Evolutionary conservation across 2,888 invertebrate genomes (phyloP), one percentile per base, ranked within the genome.

Genomic region (Branchipolynoe longqiensis): DNA sequence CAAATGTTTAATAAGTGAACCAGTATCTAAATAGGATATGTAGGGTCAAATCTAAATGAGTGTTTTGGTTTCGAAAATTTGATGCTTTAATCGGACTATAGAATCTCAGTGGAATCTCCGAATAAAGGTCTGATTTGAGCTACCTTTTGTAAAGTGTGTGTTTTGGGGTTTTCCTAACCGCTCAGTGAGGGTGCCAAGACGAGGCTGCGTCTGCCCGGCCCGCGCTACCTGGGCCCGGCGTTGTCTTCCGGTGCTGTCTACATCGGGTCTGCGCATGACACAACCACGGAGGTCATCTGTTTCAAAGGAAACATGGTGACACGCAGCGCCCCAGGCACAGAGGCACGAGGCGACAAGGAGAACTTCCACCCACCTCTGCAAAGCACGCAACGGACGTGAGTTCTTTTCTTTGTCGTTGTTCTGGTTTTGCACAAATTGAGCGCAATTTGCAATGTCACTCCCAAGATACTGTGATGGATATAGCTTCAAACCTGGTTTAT

Each of bases 201-300:
- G 8, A 88, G 90, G 3, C 83, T 92, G n/a, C 91, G 91, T 74
- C 87, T 93, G 18, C 90, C 90, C 38, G 90, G 90, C 40, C 92
- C 92, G 1, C 90, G 91, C 33, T 92, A 90, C 87, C 90, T 92
- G 36, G 92, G 93, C n/a, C 87, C 89, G 81, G 93, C 91, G 28
- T 87, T 90, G 41, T 89, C 88, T 62, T 83, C 87, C 12, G 92
- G 90, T n/a, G 89, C 92, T 6, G 91, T 94, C 36, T 93, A 92
- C 84, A 89, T 94, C 3, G 91, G 91, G 0, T 90, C 92, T 18
- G 88, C 89, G 48, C 89, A 90, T 40, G 90, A 90, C 31, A 62
- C 86, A 4, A 84, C 84, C 25, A 90, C 92, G 18, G 92, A 94
- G 84, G 85, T 94, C 40, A 88, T 93, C 40, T 88, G 91, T 85